These are phyloP conservation scores for Dermochelys coriacea DNA, from an alignment of 2,797 vertebrate genomes.

Conservation along the genomic window DNA sequence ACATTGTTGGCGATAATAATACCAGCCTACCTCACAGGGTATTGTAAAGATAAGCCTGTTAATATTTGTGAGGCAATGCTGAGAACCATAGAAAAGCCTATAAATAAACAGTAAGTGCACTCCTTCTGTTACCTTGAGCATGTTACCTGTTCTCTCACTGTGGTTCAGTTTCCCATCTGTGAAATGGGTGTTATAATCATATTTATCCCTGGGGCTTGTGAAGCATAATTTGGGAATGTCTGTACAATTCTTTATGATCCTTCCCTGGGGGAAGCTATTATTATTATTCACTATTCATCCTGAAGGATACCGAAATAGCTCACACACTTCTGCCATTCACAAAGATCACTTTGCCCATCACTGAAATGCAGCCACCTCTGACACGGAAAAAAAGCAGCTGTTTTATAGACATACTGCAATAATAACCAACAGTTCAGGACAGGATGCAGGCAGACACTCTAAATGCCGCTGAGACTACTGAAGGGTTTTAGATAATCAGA, in stretches of 20 bases:
- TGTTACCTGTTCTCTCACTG: background rate
- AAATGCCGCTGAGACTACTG: constrained; percentile 51
- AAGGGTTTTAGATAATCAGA: background rate
- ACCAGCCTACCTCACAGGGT: background rate
- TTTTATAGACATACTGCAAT: constrained; percentile 46
- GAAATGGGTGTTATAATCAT: constrained; percentile 31
- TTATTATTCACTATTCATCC: background rate
- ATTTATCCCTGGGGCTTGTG: constrained; percentile 35
- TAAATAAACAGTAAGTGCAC: background rate
- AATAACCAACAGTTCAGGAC: constrained; percentile 39
- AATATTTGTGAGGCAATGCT: background rate
- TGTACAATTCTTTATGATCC: constrained; percentile 55
- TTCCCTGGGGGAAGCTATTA: constrained; percentile 18
- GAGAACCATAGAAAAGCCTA: background rate
- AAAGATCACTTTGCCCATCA: constrained; percentile 25
- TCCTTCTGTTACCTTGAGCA: background rate
- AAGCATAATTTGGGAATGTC: constrained; percentile 53
- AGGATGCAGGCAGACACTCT: constrained; percentile 32
- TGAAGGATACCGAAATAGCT: constrained; percentile 20
- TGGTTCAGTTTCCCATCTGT: constrained; percentile 23
- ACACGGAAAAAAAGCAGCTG: constrained; percentile 59
- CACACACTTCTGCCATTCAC: constrained; percentile 56
- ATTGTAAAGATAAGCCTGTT: background rate
- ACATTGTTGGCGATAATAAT: background rate
- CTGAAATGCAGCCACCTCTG: constrained; percentile 59